Evolutionary conservation across 2,888 invertebrate genomes (phyloP).

Genomic region (Pristionchus entomophagus): DNA sequence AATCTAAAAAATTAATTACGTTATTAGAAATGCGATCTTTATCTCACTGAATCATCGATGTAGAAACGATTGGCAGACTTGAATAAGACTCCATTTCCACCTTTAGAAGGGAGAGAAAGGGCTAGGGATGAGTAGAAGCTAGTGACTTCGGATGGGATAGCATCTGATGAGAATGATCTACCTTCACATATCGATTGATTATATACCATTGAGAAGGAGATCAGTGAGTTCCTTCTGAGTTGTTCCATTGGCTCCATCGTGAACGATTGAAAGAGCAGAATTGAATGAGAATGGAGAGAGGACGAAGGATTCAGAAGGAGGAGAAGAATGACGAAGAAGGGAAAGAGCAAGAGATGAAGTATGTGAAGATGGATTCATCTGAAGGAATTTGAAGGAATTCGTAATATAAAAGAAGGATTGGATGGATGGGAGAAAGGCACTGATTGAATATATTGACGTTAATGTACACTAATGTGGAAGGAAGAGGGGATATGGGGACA

Average conservation of each 20-base stretch:
- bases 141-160: background rate
- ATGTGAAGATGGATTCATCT: no score
- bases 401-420: no score
- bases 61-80: constrained; percentile 7
- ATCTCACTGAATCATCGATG: background rate
- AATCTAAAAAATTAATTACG: background rate
- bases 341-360: constrained; percentile 6
- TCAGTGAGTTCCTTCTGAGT: constrained; percentile 27
- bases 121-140: background rate
- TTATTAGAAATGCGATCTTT: constrained; percentile 19
- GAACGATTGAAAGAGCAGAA: background rate
- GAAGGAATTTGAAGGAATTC: no score
- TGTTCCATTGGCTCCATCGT: constrained; percentile 6
- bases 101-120: background rate
- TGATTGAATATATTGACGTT: no score
- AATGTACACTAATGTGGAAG: no score
- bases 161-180: background rate
- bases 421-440: no score
- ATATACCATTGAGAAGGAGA: background rate
- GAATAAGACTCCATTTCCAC: background rate
- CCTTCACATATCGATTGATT: background rate
- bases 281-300: constrained; percentile 16
- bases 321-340: constrained; percentile 23
- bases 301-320: constrained; percentile 21
- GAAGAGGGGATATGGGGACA: no score